Evolutionary conservation across 2,888 invertebrate species (phyloP).

Genomic region (Nomada fabriciana): DNA sequence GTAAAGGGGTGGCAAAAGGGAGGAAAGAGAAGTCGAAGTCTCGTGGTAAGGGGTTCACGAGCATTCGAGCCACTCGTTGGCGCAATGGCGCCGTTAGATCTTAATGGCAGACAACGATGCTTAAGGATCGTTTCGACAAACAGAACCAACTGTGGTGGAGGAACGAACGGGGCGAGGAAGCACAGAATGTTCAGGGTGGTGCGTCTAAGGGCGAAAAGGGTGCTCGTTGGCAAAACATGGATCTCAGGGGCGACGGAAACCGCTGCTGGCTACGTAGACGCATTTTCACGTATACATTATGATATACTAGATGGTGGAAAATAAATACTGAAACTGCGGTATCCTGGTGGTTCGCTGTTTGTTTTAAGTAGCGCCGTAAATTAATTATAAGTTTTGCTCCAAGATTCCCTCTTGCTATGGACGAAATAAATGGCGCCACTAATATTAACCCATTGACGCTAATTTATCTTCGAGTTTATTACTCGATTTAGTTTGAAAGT

Average conservation of each 20-base stretch:
- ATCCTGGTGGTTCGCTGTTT: too few species aligned
- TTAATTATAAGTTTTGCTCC: too few species aligned
- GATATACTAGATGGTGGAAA: not conserved
- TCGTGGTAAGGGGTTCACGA: constrained; percentile 34
- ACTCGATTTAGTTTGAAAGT: too few species aligned
- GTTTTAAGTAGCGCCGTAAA: too few species aligned
- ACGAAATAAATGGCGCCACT: too few species aligned
- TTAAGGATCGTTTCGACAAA: constrained; percentile 68
- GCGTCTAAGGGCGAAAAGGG: constrained; percentile 43
- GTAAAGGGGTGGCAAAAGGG: not conserved
- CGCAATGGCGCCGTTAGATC: constrained; percentile 69
- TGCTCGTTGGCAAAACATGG: constrained; percentile 49
- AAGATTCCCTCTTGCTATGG: too few species aligned
- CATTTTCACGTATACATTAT: constrained; percentile 25
- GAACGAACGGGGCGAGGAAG: constrained; percentile 23
- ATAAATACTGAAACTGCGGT: too few species aligned
- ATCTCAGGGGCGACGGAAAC: constrained; percentile 12
- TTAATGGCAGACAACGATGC: constrained; percentile 72
- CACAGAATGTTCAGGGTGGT: constrained; percentile 17
- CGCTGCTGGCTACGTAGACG: constrained; percentile 26
- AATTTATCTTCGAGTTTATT: too few species aligned
- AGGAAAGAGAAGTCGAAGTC: constrained; percentile 22
- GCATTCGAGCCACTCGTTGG: constrained; percentile 66
- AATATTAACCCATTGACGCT: too few species aligned
- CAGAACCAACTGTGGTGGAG: constrained; percentile 53